These are phyloP conservation scores for Brachionus plicatilis DNA, from an alignment of 1,140 invertebrate genomes.

Conservation along the genomic window DNA sequence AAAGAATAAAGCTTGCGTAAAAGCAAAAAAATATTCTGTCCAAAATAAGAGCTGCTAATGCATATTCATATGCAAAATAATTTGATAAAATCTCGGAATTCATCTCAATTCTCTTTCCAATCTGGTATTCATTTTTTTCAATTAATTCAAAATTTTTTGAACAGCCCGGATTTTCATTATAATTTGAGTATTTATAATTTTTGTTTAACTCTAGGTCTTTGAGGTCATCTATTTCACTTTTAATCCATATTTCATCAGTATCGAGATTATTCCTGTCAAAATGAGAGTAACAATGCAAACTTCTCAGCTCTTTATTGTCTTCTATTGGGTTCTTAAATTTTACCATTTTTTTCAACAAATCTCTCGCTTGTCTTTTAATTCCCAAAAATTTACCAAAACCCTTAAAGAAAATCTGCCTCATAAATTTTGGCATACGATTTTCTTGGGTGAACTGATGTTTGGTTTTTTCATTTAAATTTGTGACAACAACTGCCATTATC, in stretches of 20 bases:
- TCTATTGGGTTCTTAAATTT: not conserved
- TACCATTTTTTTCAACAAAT: not conserved
- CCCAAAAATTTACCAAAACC: constrained; percentile 47
- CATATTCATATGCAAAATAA: constrained; percentile 16
- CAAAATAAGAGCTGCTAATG: not conserved
- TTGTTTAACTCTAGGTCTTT: not conserved
- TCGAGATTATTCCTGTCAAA: not conserved
- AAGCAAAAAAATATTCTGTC: constrained; percentile 28
- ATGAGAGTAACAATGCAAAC: not conserved
- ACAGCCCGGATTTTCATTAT: not conserved
- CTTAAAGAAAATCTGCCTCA: constrained; percentile 46
- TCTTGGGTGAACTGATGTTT: constrained; percentile 48
- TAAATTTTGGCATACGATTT: constrained; percentile 45
- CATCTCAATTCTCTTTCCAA: not conserved
- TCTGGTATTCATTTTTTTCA: not conserved
- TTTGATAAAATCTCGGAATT: not conserved
- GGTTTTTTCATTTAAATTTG: constrained; percentile 50
- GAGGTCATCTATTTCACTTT: not conserved
- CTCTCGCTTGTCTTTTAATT: constrained; percentile 47
- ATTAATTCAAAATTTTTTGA: not conserved
- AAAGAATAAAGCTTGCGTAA: not conserved
- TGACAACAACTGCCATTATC: constrained; percentile 54
- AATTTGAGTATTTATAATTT: not conserved
- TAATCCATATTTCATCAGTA: not conserved
- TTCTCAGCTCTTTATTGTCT: not conserved